Percentiles rank a stretch among this genome's conserved stretches.
These are phyloP conservation scores for Lumbricus terrestris DNA, from an alignment of 2,888 invertebrate genomes.

Conservation along the genomic window DNA sequence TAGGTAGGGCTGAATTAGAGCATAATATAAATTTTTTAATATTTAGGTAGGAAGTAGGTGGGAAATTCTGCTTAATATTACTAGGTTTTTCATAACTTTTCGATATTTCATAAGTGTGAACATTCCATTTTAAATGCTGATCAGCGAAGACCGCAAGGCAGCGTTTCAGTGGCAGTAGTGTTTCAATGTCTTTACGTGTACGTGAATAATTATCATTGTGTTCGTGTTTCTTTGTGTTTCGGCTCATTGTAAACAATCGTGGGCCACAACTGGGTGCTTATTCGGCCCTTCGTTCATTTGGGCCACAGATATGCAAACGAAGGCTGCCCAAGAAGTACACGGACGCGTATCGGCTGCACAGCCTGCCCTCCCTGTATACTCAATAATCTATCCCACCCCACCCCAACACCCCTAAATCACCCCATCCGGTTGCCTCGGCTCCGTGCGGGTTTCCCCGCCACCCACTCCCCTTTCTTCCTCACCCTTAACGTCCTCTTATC, in stretches of 20 bases:
- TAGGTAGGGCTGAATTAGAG: too few relatives aligned
- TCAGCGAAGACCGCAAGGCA: too few relatives aligned
- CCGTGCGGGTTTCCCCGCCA: not conserved
- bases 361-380: not conserved
- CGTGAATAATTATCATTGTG: not conserved
- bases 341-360: not conserved
- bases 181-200: not conserved
- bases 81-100: too few relatives aligned
- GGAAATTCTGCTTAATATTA: too few relatives aligned
- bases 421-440: not conserved
- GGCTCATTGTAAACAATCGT: not conserved
- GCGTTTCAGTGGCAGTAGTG: not conserved
- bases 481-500: not conserved
- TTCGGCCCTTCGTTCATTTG: not conserved
- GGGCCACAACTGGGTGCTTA: not conserved
- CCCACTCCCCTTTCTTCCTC: not conserved
- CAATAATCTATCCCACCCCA: not conserved
- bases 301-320: conserved; percentile 3
- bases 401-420: not conserved
- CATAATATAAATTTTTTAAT: too few relatives aligned
- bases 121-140: too few relatives aligned
- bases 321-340: not conserved
- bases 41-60: too few relatives aligned
- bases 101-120: too few relatives aligned
- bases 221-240: not conserved